Evolutionary conservation across 2,797 vertebrate species (phyloP).

Genomic region (Parauchenoglanis punctatus): DNA sequence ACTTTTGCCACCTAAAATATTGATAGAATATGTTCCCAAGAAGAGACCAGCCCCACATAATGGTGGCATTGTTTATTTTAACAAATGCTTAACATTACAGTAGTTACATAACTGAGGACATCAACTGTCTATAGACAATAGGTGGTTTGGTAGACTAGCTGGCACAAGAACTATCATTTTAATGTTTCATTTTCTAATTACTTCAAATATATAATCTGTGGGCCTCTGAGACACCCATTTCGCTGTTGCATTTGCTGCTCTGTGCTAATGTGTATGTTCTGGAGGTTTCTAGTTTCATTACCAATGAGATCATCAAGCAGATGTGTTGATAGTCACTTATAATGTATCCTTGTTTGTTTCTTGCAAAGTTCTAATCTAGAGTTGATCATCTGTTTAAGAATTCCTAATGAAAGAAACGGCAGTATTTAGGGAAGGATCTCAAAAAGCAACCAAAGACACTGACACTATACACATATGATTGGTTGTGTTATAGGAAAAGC

Average conservation of each 20-base stretch:
- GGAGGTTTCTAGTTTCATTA: conserved; percentile 33
- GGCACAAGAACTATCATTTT: neutral
- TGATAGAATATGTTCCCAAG: neutral
- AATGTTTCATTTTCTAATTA: neutral
- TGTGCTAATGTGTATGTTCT: conserved; percentile 30
- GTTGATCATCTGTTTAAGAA: conserved; percentile 38
- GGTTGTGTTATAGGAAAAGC: neutral
- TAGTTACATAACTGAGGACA: neutral
- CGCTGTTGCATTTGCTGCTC: conserved; percentile 14
- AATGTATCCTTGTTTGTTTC: neutral
- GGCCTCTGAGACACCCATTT: conserved; percentile 5
- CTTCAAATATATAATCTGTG: neutral
- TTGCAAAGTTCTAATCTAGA: conserved; percentile 27
- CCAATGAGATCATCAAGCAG: conserved; percentile 34
- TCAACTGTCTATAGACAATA: neutral
- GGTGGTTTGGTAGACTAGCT: neutral
- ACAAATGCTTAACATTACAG: neutral
- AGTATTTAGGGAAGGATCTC: conserved; percentile 18
- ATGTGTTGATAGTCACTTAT: conserved; percentile 32
- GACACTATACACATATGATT: conserved; percentile 21
- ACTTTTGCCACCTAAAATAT: neutral
- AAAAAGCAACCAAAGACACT: neutral
- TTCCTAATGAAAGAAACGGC: conserved; percentile 16
- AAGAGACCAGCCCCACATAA: neutral
- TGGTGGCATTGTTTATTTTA: neutral